Evolutionary conservation across 53 echinoderm and acorn worm species (phyloP), one percentile per base, ranked within the genome.

Genomic region (Antedon mediterranea): DNA sequence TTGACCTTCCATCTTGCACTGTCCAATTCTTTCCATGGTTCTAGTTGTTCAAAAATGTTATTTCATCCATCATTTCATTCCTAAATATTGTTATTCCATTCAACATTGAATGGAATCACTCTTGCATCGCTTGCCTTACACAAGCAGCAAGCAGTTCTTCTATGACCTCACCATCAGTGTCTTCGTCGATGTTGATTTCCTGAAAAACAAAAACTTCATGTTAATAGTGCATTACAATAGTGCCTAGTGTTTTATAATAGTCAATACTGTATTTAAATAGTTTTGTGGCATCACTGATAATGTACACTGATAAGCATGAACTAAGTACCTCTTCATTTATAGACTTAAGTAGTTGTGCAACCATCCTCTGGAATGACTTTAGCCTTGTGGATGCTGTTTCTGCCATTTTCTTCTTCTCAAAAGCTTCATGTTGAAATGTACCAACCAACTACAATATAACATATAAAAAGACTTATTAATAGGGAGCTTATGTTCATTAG

Each of bases 111-210:
- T n/a, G n/a, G n/a, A n/a, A n/a, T 76, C 34, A 83, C 26, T 82
- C 87, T 33, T 87, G 87, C 73, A 85, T 85, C 27, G 91, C 91
- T 75, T 97, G 92, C 72, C 84, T 87, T 30, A 97, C 85, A 90
- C 97, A 97, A 30, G 88, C 97, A 28, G 92, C 97, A 44, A 97
- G 92, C 72, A 97, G 80, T 41, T 86, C 84, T 34, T 97, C 97
- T 34, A 92, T 88, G 73, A 92, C 97, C 30, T 97, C 97, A 32
- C 97, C 97, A 32, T 87, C 88, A 30, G 85, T 87, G 72, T 85
- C 80, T 75, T 87, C 88, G 32, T 83, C 87, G 0, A 92, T 83
- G 15, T 85, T 74, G 73, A 89, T 92, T 28, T 97, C 97, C 97
- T 97, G 74, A 29, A 71, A 32, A 81, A 31, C 27, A 29, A 37